Percentiles rank a stretch among this genome's conserved stretches.
These are phyloP conservation scores for Dorcus parallelipipedus DNA, from an alignment of 2,888 invertebrate species.

Conservation along the genomic window DNA sequence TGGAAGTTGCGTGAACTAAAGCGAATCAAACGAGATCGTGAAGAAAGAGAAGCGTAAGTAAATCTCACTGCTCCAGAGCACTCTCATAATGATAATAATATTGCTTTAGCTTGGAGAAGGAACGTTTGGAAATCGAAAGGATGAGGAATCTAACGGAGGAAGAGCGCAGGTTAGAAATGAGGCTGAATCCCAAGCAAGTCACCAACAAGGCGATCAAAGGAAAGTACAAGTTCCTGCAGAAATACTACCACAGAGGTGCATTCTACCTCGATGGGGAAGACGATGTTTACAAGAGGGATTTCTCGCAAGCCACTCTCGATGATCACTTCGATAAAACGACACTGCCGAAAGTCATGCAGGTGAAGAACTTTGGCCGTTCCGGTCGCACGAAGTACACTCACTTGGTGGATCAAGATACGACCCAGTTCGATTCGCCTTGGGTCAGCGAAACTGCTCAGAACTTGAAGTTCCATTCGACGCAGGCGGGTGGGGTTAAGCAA, in stretches of 20 bases:
- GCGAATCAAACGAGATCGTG: slow-evolving; percentile 92
- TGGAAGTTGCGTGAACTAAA: slow-evolving; percentile 98
- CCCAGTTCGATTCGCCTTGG: slow-evolving; percentile 97
- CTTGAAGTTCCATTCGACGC: slow-evolving; percentile 79
- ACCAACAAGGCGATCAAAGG: slow-evolving; percentile 95
- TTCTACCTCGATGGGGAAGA: slow-evolving; percentile 96
- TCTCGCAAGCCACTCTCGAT: slow-evolving; percentile 93
- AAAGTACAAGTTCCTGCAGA: slow-evolving; percentile 99
- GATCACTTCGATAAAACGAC: slow-evolving; percentile 99
- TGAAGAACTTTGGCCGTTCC: slow-evolving; percentile 98
- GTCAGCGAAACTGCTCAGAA: slow-evolving; percentile 86
- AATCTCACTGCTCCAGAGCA: not conserved
- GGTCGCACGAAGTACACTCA: slow-evolving; percentile 99
- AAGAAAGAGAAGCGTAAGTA: slow-evolving; percentile 87
- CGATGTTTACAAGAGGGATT: slow-evolving; percentile 86
- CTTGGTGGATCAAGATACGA: slow-evolving; percentile 98
- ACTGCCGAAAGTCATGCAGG: slow-evolving; percentile 99
- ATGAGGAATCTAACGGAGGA: slow-evolving; percentile 94
- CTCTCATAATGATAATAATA: too few relatives aligned
- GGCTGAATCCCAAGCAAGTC: slow-evolving; percentile 86
- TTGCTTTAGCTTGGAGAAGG: slow-evolving; percentile 73
- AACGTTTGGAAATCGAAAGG: slow-evolving; percentile 83
- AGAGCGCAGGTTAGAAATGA: slow-evolving; percentile 83
- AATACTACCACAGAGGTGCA: slow-evolving; percentile 98
- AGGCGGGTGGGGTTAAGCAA: slow-evolving; percentile 91